Evolutionary conservation across 2,113 vertebrate genomes (phyloP), one percentile per base, ranked within the genome.

Genomic region (Oophaga pumilio): DNA sequence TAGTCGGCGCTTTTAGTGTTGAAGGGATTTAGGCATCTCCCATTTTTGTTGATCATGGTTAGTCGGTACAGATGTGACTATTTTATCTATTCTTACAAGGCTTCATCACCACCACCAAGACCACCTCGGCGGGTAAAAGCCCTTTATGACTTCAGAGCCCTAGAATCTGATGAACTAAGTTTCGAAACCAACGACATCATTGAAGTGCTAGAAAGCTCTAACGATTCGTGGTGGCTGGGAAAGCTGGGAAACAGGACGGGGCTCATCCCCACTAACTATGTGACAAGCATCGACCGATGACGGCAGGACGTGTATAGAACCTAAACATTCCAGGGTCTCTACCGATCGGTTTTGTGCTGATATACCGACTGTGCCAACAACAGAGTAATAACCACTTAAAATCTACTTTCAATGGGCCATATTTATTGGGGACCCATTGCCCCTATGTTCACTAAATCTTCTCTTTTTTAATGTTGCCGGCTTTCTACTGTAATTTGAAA

Each of bases 221-320:
- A 99, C 86, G 76, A 93, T 0, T 95, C 94, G 0, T 99, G 98
- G 98, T 99, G 97, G 97, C 96, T 89, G 15, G 98, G 98, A 53
- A 93, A 93, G 15, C 95, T 98, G 87, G 93, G 93, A 68, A 96
- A 95, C 26, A 93, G 90, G 2, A 90, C 91, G 2, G 98, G 98
- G 74, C 95, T 99, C 86, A 99, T 99, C 90, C 98, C 98, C 1
- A 91, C 96, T 77, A 99, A 99, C 93, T 99, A 99, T 0, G 97
- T 97, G 9, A 89, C 68, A 86, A 2, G 91, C 94, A 0, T 80
- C 95, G 83, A 14, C 14, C 91, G 92, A 60, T 96, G 93, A 96
- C 49, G 60, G 15, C 77, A 73, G 8, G 10, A 43, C 17, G 7
- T 6, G 9, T 24, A 49, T 22, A 82, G 12, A 2, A 82, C 62